Base-by-base conservation (phyloP, 2,888 invertebrate genomes). In the Athetis lepigone region DNA sequence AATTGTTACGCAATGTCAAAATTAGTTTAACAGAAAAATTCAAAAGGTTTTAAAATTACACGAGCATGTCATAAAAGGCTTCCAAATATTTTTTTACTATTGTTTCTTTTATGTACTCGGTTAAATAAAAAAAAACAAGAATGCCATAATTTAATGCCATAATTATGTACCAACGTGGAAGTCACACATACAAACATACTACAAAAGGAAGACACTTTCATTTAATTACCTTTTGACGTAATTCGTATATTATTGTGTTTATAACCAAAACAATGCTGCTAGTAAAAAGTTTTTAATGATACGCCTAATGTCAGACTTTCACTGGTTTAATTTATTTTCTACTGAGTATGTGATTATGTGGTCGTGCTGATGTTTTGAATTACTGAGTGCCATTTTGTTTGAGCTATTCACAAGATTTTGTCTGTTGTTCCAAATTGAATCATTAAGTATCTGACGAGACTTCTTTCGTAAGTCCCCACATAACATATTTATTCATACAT, bases 281-380 rank as follows among this genome's bases (percentile, higher is more conserved):
- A 52, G 39, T 59, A 77, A 73, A 77, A 56, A 67, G 23, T 52
- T 58, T n/a, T 55, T 73, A 61, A 77, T 59, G 62, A 13, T 39
- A 29, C 16, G 16, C n/a, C 45, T 71, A 42, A 71, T 71, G 72
- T 59, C 7, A 16, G 6, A 74, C 77, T 74, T 77, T 74, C 77
- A 42, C 78, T 67, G 2, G 29, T 62, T 66, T 33, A 21, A 66
- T 66, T 59, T 46, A 46, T 50, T 58, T 18, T 43, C 16, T 27
- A 2, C 45, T 23, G 29, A 11, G 43, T 64, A 49, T 6, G 16
- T 46, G 43, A 39, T 61, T 36, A 19, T 46, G 16, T 47, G 36
- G 43, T 33, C 16, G 7, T 1, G 16, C 13, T 39, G 9, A 3
- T 36, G 21, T 18, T 39, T n/a, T n/a, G n/a, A n/a, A n/a, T n/a